Evolutionary conservation across 2,113 vertebrate species (phyloP).

Genomic region (Phyllostomus discolor): DNA sequence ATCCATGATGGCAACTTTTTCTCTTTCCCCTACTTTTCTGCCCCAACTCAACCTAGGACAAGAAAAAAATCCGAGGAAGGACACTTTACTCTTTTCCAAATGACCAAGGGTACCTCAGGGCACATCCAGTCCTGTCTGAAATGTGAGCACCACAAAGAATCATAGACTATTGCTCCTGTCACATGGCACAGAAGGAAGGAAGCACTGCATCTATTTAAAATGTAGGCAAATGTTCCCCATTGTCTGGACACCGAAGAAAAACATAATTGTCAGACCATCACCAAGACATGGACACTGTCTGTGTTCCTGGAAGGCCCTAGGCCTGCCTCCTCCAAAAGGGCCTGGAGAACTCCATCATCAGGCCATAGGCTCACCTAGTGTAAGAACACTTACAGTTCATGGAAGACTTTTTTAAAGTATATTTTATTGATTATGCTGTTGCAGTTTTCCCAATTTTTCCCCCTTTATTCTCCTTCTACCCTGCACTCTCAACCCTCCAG

Average conservation of each 20-base stretch:
- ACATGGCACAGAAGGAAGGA: background rate
- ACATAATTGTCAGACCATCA: background rate
- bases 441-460: too few species aligned
- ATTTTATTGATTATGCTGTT: too few species aligned
- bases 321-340: background rate
- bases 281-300: background rate
- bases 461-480: too few species aligned
- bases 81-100: background rate
- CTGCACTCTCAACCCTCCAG: too few species aligned
- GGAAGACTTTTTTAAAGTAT: background rate
- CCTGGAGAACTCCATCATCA: background rate
- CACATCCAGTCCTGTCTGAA: background rate
- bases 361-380: background rate
- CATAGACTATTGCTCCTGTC: background rate
- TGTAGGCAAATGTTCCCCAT: background rate
- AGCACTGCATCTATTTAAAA: background rate
- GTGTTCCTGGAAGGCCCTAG: background rate
- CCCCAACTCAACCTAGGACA: background rate
- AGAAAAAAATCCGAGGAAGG: background rate
- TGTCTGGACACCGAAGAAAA: background rate
- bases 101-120: background rate
- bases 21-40: background rate
- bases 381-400: background rate
- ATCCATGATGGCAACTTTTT: background rate
- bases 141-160: background rate